These are phyloP conservation scores for Eulemur macaco DNA, from an alignment of 2,113 vertebrate genomes.

Conservation along the genomic window DNA sequence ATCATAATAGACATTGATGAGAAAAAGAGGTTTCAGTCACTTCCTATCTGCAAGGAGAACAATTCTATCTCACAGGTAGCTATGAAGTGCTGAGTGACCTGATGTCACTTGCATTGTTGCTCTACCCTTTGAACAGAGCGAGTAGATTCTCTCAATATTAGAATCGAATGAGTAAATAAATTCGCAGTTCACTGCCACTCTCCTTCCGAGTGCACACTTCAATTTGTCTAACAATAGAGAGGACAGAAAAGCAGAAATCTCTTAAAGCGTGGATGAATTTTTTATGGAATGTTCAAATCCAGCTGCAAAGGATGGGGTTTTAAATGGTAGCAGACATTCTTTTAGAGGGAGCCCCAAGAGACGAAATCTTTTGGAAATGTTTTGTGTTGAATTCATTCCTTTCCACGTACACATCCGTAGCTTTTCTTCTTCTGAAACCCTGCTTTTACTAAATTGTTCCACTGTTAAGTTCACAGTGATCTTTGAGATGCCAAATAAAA, in stretches of 20 bases:
- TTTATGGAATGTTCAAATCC: slow-evolving; percentile 95
- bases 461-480: background rate
- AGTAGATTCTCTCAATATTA: slow-evolving; percentile 91
- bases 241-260: slow-evolving; percentile 89
- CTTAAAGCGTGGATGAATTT: slow-evolving; percentile 94
- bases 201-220: slow-evolving; percentile 91
- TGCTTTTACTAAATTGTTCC: background rate
- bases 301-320: slow-evolving; percentile 86
- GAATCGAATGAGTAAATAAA: slow-evolving; percentile 97
- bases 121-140: slow-evolving; percentile 94
- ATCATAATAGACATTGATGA: slow-evolving; percentile 98
- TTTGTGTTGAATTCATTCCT: slow-evolving; percentile 76
- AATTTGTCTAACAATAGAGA: slow-evolving; percentile 98
- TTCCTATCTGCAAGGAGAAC: slow-evolving; percentile 94
- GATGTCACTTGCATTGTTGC: slow-evolving; percentile 98
- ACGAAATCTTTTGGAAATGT: slow-evolving; percentile 78
- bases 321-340: slow-evolving; percentile 83
- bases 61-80: slow-evolving; percentile 98
- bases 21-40: slow-evolving; percentile 97
- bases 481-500: background rate
- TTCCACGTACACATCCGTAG: background rate
- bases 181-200: slow-evolving; percentile 91
- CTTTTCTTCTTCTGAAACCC: background rate
- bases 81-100: slow-evolving; percentile 94
- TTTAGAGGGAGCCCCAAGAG: slow-evolving; percentile 82